Conservation (phyloP, 2,797 vertebrate species). For the Pelochelys cantorii region DNA sequence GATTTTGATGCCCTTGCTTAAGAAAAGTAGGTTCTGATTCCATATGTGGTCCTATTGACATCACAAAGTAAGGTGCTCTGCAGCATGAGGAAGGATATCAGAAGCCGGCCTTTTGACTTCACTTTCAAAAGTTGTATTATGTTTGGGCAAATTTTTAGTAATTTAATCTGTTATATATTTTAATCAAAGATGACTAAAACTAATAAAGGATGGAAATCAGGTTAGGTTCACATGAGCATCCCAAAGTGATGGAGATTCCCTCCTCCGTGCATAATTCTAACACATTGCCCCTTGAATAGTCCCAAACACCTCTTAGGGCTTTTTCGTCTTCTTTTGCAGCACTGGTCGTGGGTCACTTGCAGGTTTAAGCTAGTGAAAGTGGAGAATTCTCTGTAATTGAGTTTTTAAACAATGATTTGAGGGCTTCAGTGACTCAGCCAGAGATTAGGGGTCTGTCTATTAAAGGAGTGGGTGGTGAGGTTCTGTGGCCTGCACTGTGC, state of each 20-base stretch:
- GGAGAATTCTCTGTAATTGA: no score
- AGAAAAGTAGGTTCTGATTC: neutral
- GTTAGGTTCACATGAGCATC: neutral
- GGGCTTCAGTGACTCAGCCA: no score
- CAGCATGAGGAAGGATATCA: neutral
- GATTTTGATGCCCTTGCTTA: neutral
- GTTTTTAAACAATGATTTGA: no score
- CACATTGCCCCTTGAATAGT: no score
- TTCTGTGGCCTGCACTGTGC: no score
- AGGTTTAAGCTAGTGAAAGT: no score
- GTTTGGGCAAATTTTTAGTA: neutral
- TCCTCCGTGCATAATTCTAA: no score
- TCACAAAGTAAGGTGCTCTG: neutral
- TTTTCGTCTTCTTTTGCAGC: no score
- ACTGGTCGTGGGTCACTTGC: no score
- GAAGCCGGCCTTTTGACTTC: neutral
- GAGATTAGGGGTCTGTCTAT: no score
- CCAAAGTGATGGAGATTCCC: neutral
- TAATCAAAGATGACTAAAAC: neutral
- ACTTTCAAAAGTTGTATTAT: neutral
- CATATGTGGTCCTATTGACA: neutral
- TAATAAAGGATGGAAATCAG: neutral
- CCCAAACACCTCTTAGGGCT: no score
- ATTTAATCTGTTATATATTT: neutral
- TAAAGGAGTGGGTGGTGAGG: no score